phyloP scores from a whole-genome alignment of 2,888 invertebrate species.

The Clitarchus hookeri region DNA sequence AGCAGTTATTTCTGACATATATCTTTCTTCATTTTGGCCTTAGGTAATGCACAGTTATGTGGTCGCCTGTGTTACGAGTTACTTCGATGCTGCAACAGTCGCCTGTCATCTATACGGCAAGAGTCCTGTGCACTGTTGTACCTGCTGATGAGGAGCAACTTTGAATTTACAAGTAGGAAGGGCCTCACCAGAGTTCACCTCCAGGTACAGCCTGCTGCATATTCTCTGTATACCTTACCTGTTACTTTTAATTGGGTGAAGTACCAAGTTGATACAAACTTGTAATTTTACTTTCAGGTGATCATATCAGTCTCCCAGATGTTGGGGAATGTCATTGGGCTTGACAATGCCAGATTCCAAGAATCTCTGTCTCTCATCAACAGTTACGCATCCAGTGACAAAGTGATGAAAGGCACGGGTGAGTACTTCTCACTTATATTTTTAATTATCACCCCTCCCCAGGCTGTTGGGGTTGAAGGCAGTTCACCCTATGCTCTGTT shows the following conservation, averaged over 20 bases:
- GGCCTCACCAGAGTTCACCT: constrained; percentile 87
- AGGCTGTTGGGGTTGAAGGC: no score
- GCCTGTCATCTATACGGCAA: constrained; percentile 80
- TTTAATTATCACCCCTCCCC: no score
- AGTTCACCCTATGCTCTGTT: no score
- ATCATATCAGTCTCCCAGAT: constrained; percentile 95
- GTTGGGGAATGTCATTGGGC: constrained; percentile 85
- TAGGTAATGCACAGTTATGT: constrained; percentile 77
- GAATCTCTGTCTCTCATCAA: constrained; percentile 91
- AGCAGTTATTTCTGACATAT: no score
- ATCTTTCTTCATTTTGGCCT: background rate
- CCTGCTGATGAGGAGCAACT: constrained; percentile 91
- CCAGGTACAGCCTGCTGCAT: constrained; percentile 62
- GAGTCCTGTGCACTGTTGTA: constrained; percentile 92
- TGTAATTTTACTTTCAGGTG: constrained; percentile 64
- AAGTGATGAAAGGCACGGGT: constrained; percentile 92
- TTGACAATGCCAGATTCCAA: constrained; percentile 93
- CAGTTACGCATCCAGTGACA: constrained; percentile 90
- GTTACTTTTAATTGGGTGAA: background rate
- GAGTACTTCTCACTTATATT: constrained; percentile 45
- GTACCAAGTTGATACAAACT: background rate
- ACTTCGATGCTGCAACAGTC: constrained; percentile 83
- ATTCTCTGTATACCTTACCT: background rate
- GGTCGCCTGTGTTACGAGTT: constrained; percentile 80
- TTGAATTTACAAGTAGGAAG: constrained; percentile 82